A percentile compares a stretch with the other conserved stretches of the same genome.
phyloP scores from a whole-genome alignment of 2,888 invertebrate genomes.

The Amiota mariae region DNA sequence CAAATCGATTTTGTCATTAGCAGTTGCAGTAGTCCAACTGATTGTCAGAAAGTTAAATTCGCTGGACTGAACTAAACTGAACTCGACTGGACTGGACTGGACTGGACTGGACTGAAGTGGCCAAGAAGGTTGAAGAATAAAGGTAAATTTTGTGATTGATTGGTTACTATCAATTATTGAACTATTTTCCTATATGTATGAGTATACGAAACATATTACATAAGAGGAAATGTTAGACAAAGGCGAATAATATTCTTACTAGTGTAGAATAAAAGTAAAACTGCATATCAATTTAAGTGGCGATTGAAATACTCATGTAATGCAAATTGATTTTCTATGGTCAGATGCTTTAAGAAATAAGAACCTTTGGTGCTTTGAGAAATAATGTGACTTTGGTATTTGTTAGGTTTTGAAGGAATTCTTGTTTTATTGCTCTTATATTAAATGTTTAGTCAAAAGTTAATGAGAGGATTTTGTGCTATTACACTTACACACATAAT shows the following conservation, averaged over 20 bases:
- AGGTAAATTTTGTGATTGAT: slow-evolving; percentile 1
- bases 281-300: not conserved
- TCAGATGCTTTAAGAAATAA: not conserved
- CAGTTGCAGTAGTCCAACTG: slow-evolving; percentile 19
- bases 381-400: slow-evolving; percentile 11
- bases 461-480: not conserved
- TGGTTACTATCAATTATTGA: slow-evolving; percentile 24
- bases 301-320: too few relatives aligned
- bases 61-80: too few relatives aligned
- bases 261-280: not conserved
- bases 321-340: too few relatives aligned
- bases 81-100: too few relatives aligned
- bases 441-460: slow-evolving; percentile 9
- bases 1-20: slow-evolving; percentile 62
- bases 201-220: not conserved
- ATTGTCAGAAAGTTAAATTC: too few relatives aligned
- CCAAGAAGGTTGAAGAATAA: not conserved
- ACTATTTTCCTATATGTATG: not conserved
- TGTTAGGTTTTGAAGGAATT: not conserved
- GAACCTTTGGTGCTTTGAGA: not conserved
- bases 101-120: too few relatives aligned
- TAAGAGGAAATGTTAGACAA: not conserved
- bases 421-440: not conserved
- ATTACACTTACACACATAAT: not conserved
- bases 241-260: not conserved